These are phyloP conservation scores for Hippocampus abdominalis DNA, from an alignment of 2,113 vertebrate species.

Conservation along the genomic window DNA sequence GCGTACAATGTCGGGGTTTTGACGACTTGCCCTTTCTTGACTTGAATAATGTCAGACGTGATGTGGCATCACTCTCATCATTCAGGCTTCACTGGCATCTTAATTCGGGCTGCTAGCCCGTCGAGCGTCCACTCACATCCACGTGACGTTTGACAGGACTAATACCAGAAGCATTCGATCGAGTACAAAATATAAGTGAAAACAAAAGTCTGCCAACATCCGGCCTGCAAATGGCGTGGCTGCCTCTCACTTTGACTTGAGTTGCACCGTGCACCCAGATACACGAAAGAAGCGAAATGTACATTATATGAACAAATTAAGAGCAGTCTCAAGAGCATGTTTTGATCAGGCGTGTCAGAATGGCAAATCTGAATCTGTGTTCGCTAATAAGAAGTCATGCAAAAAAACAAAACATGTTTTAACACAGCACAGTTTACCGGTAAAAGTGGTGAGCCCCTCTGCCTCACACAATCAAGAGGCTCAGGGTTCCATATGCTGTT, in stretches of 20 bases:
- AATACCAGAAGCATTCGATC: not conserved
- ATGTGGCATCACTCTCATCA: not conserved
- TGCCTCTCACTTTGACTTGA: not conserved
- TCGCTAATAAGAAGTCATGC: not conserved
- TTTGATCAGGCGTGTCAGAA: not conserved
- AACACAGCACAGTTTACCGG: not conserved
- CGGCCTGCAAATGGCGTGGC: too few relatives aligned
- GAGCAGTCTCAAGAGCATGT: not conserved
- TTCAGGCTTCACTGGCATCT: not conserved
- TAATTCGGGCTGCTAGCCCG: constrained; percentile 43
- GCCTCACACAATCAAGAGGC: not conserved
- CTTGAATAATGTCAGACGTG: not conserved
- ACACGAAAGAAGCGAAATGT: not conserved
- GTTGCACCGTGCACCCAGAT: not conserved
- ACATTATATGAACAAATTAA: not conserved
- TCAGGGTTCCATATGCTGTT: not conserved
- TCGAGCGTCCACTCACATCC: not conserved
- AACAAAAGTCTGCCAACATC: not conserved
- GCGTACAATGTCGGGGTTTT: not conserved
- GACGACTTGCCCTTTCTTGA: not conserved
- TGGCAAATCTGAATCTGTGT: not conserved
- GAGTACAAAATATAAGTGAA: not conserved
- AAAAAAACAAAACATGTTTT: not conserved
- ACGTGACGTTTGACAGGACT: not conserved
- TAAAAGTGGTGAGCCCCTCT: too few relatives aligned